These are phyloP conservation scores for Taenioides sp. DNA, from an alignment of 2,797 vertebrate species.

Conservation along the genomic window DNA sequence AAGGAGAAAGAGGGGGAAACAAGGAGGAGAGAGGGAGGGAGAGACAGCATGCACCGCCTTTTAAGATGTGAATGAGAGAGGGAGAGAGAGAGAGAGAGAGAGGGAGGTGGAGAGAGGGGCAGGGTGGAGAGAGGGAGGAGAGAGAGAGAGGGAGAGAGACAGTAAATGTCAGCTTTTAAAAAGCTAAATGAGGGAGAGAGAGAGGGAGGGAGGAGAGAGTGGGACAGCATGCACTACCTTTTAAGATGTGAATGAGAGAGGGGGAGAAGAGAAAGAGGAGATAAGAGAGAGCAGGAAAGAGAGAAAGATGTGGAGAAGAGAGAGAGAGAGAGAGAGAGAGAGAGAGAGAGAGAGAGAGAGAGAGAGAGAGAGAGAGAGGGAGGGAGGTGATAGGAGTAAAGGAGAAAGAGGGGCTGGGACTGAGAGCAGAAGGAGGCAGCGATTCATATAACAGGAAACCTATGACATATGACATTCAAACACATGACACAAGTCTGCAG, in stretches of 20 bases:
- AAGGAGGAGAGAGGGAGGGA: slow-evolving; percentile 55
- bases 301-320: slow-evolving; percentile 66
- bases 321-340: slow-evolving; percentile 45
- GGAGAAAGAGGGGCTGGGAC: slow-evolving; percentile 82
- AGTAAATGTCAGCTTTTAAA: too few species aligned
- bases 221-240: slow-evolving; percentile 80
- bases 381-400: slow-evolving; percentile 25
- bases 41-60: too few species aligned
- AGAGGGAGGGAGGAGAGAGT: slow-evolving; percentile 53
- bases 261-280: slow-evolving; percentile 61
- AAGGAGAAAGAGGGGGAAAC: slow-evolving; percentile 52
- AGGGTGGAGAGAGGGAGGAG: too few species aligned
- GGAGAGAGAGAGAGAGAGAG: too few species aligned
- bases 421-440: slow-evolving; percentile 68
- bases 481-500: slow-evolving; percentile 59
- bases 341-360: slow-evolving; percentile 41
- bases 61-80: too few species aligned
- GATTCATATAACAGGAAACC: slow-evolving; percentile 60
- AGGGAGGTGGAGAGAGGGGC: too few species aligned
- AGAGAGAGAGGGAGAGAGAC: too few species aligned
- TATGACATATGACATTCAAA: slow-evolving; percentile 58
- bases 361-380: slow-evolving; percentile 51
- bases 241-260: slow-evolving; percentile 80
- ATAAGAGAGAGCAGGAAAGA: slow-evolving; percentile 66
- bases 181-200: slow-evolving; percentile 36